phyloP scores from a whole-genome alignment of 2,113 vertebrate genomes.

The Stigmatopora nigra region DNA sequence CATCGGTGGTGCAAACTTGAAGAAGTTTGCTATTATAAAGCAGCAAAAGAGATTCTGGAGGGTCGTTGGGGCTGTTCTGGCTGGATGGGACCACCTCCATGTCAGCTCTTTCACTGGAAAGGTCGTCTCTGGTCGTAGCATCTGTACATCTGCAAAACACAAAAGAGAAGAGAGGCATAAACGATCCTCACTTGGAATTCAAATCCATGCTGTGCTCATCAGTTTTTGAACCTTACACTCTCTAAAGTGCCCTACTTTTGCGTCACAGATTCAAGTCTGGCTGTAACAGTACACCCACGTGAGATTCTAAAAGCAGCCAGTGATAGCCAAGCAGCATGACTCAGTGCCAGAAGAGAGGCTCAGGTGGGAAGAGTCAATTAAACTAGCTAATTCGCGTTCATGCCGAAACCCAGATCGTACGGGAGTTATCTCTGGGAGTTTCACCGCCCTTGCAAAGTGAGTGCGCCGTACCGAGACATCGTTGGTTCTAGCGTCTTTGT shows the following conservation, averaged over 20 bases:
- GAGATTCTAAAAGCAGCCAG: conserved; percentile 44
- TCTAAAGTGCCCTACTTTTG: conserved; percentile 38
- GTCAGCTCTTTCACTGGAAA: neutral
- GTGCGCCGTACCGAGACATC: conserved; percentile 41
- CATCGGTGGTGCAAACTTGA: neutral
- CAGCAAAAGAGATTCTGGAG: conserved; percentile 13
- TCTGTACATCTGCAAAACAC: conserved; percentile 36
- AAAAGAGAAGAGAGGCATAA: neutral
- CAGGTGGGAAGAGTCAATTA: conserved; percentile 36
- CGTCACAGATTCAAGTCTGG: conserved; percentile 36
- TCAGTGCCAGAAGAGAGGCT: conserved; percentile 40
- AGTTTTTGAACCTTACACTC: neutral
- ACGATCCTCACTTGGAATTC: too few relatives aligned
- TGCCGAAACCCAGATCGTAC: neutral
- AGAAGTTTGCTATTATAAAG: neutral
- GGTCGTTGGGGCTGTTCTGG: conserved; percentile 55
- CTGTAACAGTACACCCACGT: conserved; percentile 37
- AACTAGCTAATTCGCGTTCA: conserved; percentile 2
- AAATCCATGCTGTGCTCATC: neutral
- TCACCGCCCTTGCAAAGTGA: neutral
- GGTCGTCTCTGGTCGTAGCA: too few relatives aligned
- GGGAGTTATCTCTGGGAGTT: neutral
- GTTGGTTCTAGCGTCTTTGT: neutral
- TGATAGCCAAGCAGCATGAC: conserved; percentile 29
- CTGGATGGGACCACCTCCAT: conserved; percentile 57